Conservation (phyloP, 2,113 vertebrate species). For the Lophura nycthemera region DNA sequence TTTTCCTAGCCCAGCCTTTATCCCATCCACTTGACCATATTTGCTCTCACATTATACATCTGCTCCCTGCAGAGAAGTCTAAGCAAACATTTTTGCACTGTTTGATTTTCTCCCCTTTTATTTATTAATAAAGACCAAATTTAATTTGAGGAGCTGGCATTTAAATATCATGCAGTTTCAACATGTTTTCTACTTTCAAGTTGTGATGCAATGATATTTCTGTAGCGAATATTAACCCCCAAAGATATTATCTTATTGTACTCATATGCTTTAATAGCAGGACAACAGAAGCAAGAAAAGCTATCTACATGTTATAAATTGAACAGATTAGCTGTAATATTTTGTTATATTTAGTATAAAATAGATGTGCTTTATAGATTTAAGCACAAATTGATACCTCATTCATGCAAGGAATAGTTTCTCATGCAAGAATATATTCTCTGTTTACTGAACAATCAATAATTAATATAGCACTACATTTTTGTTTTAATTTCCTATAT, state of each 20-base stretch:
- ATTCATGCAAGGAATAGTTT: conserved; percentile 25
- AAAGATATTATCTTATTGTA: conserved; percentile 30
- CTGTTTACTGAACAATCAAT: conserved; percentile 32
- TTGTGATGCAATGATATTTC: not conserved
- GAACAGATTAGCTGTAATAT: conserved; percentile 49
- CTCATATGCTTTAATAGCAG: conserved; percentile 45
- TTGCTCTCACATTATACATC: not conserved
- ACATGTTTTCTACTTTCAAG: not conserved
- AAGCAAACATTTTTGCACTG: not conserved
- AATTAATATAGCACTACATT: not conserved
- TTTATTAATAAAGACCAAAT: conserved; percentile 16
- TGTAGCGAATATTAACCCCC: not conserved
- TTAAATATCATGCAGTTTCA: conserved; percentile 30
- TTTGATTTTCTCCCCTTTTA: not conserved
- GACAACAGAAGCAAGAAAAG: conserved; percentile 4
- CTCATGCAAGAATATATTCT: not conserved
- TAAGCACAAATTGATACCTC: conserved; percentile 41
- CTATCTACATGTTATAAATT: conserved; percentile 54
- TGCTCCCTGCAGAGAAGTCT: not conserved
- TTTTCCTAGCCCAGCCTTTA: not conserved
- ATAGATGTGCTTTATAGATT: conserved; percentile 34
- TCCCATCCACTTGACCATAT: not conserved
- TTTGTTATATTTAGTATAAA: conserved; percentile 59
- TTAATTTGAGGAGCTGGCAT: not conserved
- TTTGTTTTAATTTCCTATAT: not conserved